Base-by-base conservation (phyloP, 2,888 invertebrate genomes). In the Parapristionchus giblindavisi region DNA sequence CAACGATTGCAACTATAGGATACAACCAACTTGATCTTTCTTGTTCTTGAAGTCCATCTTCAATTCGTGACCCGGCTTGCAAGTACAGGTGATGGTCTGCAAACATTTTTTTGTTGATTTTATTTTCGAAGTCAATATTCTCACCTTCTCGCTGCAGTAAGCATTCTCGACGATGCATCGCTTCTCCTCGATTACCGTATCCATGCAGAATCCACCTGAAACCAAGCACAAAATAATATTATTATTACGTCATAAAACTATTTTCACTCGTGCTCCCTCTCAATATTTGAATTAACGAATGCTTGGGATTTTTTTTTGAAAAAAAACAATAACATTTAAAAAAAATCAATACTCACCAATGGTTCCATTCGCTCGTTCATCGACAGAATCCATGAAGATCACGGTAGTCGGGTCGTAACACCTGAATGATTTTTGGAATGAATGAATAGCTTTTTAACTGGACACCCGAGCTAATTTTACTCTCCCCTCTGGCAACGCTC, bases 331-430 rank as follows among this genome's bases (percentile, higher is more conserved):
- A 17, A n/a, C 14, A 17, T 14, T 51, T 51, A 17, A 51, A n/a
- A 51, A 58, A 11, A 11, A 58, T n/a, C n/a, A n/a, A n/a, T 8
- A 29, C 34, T 36, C 29, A 34, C 87, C 87, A 54, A 87, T 84
- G 1, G 87, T 87, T 75, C 87, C 87, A 66, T 87, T 87, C 43
- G 81, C 80, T 36, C 87, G 78, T 34, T 86, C 85, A 58, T 87
- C 85, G 0, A 87, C 87, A n/a, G 87, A 87, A 65, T 87, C 87
- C 87, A 87, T 87, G 80, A 87, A 87, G 58, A 87, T 86, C 29
- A 87, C 84, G 4, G 87, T 87, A 21, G 87, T 87, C 51, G 87
- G 84, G 68, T 87, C 87, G 74, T 87, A 86, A 72, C 87, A 87
- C 60, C 85, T 79, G 52, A 17, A 75, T 38, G n/a, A 34, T 32